phyloP scores from a whole-genome alignment of 2,888 invertebrate species.

The Drosophila histrio region DNA sequence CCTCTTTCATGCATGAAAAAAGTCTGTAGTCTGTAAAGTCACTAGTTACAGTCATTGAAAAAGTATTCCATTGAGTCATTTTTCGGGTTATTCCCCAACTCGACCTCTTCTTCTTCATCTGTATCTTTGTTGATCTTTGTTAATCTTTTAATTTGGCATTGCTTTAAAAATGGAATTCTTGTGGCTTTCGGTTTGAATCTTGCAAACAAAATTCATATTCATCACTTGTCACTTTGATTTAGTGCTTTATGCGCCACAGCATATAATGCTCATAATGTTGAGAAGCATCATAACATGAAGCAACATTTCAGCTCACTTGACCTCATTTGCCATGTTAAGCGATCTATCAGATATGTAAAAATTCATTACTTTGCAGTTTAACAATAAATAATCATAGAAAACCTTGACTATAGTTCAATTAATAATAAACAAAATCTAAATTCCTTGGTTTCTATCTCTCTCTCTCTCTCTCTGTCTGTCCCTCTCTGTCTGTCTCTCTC shows the following conservation, averaged over 20 bases:
- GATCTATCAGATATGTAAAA: slow-evolving; percentile 44
- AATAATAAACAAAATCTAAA: slow-evolving; percentile 64
- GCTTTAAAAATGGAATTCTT: neutral
- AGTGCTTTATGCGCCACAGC: slow-evolving; percentile 40
- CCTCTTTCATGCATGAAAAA: neutral
- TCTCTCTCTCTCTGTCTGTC: slow-evolving; percentile 20
- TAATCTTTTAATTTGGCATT: slow-evolving; percentile 3
- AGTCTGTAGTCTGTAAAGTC: neutral
- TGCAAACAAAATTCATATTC: slow-evolving; percentile 12
- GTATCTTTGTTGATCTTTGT: neutral
- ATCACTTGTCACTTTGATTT: slow-evolving; percentile 50
- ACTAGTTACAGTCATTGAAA: neutral
- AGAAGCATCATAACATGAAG: slow-evolving; percentile 5
- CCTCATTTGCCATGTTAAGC: slow-evolving; percentile 51
- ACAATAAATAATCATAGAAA: slow-evolving; percentile 21
- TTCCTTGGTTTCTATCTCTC: slow-evolving; percentile 21
- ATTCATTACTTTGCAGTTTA: slow-evolving; percentile 29
- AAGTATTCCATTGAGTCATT: neutral
- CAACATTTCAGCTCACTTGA: slow-evolving; percentile 54
- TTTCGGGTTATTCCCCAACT: neutral
- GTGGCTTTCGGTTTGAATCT: neutral
- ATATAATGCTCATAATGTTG: slow-evolving; percentile 29
- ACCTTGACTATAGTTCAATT: slow-evolving; percentile 75
- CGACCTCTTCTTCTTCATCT: neutral
- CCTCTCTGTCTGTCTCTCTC: slow-evolving; percentile 7